Conservation (phyloP, 2,113 vertebrate species). For the Malaclemys terrapin region DNA sequence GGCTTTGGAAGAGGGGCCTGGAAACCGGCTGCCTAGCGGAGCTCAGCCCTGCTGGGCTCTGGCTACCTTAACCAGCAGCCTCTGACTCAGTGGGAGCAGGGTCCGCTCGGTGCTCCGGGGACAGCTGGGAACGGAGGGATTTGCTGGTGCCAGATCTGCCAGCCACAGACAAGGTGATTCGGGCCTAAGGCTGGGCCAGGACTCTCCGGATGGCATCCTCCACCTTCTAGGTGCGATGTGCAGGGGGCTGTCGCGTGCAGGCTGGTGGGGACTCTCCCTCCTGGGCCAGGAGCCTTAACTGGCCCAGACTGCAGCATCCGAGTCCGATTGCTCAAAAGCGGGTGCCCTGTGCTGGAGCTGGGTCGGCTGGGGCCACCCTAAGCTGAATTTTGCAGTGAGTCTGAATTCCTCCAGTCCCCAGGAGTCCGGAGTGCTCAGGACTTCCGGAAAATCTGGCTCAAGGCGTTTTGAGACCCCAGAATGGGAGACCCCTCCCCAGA, state of each 20-base stretch:
- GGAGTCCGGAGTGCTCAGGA: background rate
- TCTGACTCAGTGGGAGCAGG: rapidly evolving
- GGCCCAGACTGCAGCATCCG: too few species aligned
- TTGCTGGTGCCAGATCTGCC: background rate
- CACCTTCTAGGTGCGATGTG: background rate
- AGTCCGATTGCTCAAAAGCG: too few species aligned
- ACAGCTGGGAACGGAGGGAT: rapidly evolving
- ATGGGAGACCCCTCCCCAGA: background rate
- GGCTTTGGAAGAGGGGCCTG: rapidly evolving
- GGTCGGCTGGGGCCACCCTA: too few species aligned
- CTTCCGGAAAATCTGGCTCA: too few species aligned
- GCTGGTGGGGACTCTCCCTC: too few species aligned
- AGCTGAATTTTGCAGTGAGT: too few species aligned
- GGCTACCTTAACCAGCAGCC: rapidly evolving
- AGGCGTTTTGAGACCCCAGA: background rate
- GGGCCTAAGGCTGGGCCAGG: background rate
- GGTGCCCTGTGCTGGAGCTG: too few species aligned
- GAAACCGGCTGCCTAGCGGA: rapidly evolving
- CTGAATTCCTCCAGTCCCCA: too few species aligned
- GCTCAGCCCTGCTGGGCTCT: rapidly evolving
- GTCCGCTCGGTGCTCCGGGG: background rate
- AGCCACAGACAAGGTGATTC: rapidly evolving
- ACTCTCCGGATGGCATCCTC: background rate
- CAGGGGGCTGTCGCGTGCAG: too few species aligned
- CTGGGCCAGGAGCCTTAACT: too few species aligned